Percentiles rank a stretch among this genome's conserved stretches.
Evolutionary conservation across 92 coral and sea anemone genomes (phyloP).

Genomic region (Porites lobata): DNA sequence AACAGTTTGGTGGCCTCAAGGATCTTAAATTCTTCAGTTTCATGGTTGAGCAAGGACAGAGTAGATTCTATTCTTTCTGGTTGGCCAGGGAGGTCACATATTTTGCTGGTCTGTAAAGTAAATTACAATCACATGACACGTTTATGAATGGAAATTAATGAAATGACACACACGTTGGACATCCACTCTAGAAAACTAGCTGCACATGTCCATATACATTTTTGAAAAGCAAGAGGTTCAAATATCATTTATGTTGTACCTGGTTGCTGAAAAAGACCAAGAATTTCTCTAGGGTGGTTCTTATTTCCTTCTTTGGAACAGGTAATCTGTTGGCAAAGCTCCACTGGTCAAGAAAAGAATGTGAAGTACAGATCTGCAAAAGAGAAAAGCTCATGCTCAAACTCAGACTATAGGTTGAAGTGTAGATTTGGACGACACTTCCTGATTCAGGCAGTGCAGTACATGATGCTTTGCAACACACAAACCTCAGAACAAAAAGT

Average conservation of each 20-base stretch:
- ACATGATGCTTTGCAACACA: too few species aligned
- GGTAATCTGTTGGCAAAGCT: slow-evolving; percentile 84
- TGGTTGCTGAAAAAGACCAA: slow-evolving; percentile 60
- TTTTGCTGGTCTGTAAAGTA: slow-evolving; percentile 59
- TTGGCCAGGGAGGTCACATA: slow-evolving; percentile 42
- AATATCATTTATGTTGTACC: slow-evolving; percentile 20
- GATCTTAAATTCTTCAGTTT: slow-evolving; percentile 70
- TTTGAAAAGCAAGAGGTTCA: background rate
- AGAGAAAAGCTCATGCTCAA: background rate
- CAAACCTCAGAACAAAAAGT: too few species aligned
- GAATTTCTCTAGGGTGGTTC: slow-evolving; percentile 63
- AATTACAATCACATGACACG: background rate
- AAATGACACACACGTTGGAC: background rate
- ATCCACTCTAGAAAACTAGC: background rate
- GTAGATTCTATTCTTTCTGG: slow-evolving; percentile 76
- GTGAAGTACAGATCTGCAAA: slow-evolving; percentile 71
- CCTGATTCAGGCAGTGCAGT: too few species aligned
- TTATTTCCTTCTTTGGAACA: slow-evolving; percentile 62
- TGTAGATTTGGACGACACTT: background rate
- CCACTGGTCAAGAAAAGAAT: slow-evolving; percentile 75
- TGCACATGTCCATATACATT: background rate
- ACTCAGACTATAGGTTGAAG: background rate
- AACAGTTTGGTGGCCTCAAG: slow-evolving; percentile 92
- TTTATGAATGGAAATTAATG: too few species aligned
- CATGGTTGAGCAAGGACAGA: slow-evolving; percentile 75